Evolutionary conservation across 2,113 vertebrate genomes (phyloP), one percentile per base, ranked within the genome.

Genomic region (Cranoglanis bouderius): DNA sequence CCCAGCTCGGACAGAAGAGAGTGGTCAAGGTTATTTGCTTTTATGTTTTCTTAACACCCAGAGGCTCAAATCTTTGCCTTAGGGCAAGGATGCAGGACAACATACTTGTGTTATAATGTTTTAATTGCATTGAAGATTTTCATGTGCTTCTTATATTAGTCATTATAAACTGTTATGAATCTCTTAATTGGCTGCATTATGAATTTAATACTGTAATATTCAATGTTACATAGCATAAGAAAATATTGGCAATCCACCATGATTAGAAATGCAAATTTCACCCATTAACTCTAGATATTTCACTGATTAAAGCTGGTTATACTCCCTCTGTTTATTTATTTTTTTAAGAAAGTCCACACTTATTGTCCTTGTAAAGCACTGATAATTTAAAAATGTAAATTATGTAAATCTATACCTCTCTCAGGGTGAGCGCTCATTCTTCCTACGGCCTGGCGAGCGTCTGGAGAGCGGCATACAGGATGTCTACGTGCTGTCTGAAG

Each of bases 361-460:
- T 12, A 1, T 21, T 57, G 9, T 12, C 55, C 4, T 82, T 82
- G 8, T 43, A 3, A 26, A 29, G 51, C 35, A 29, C 32, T 7
- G 81, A 70, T 12, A 0, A 32, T 70, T 85, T 7, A 2, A 67
- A 72, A 21, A 67, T 40, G 49, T 55, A 4, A 55, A 32, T 16
- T 80, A 24, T 38, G 55, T 14, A 35, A 78, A 40, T 29, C 2
- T 35, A 9, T 80, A 35, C 2, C 26, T 6, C 24, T 78, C 1
- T 67, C 91, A 98, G 97, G 97, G 97, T 0, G 98, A 98, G 95
- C 95, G 95, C 75, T 98, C 97, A 0, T 98, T 98, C 26, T 98
- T 98, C 93, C 94, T 98, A 57, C 96, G 94, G 91, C 98, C 97
- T 0, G 97, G 97, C 0, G 97, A 98, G 93, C 53, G 0, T 0